Percentiles rank a stretch among this genome's conserved stretches.
phyloP scores from a whole-genome alignment of 1,140 invertebrate species.

The Tetragnatha versicolor region DNA sequence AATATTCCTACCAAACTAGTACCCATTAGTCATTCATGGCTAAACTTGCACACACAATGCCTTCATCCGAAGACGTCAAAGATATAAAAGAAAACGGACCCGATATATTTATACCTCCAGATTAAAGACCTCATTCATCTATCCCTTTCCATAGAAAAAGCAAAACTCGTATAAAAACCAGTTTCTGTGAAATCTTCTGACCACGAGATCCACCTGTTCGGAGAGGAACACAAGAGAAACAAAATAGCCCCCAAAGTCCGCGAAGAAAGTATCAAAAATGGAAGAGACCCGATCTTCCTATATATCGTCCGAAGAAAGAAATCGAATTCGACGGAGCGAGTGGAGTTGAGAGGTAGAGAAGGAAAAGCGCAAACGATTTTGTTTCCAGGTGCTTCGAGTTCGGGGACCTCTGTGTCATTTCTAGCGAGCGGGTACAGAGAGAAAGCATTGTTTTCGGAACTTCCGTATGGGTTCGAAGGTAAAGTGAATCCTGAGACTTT shows the following conservation, averaged over 20 bases:
- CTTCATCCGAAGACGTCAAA: too few relatives aligned
- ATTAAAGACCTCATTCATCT: neutral
- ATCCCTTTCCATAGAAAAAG: too few relatives aligned
- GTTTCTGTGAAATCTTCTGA: too few relatives aligned
- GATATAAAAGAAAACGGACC: too few relatives aligned
- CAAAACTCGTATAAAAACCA: too few relatives aligned
- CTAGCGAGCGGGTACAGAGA: slow-evolving; percentile 8
- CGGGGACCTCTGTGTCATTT: slow-evolving; percentile 27
- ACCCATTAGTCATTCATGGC: too few relatives aligned
- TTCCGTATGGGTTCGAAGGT: too few relatives aligned
- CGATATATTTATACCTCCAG: too few relatives aligned
- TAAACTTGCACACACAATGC: too few relatives aligned
- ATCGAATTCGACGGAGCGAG: slow-evolving; percentile 27
- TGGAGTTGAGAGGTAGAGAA: neutral
- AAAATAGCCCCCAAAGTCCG: neutral
- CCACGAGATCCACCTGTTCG: slow-evolving; percentile 3
- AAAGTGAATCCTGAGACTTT: too few relatives aligned
- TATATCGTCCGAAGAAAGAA: neutral
- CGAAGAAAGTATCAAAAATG: neutral
- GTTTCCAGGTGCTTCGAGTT: slow-evolving; percentile 12
- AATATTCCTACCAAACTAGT: too few relatives aligned
- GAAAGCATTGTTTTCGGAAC: too few relatives aligned
- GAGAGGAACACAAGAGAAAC: neutral
- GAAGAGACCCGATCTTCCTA: slow-evolving; percentile 3
- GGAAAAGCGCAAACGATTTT: slow-evolving; percentile 3